These are phyloP conservation scores for Torymus texanus DNA, from an alignment of 2,888 invertebrate genomes.

Conservation along the genomic window DNA sequence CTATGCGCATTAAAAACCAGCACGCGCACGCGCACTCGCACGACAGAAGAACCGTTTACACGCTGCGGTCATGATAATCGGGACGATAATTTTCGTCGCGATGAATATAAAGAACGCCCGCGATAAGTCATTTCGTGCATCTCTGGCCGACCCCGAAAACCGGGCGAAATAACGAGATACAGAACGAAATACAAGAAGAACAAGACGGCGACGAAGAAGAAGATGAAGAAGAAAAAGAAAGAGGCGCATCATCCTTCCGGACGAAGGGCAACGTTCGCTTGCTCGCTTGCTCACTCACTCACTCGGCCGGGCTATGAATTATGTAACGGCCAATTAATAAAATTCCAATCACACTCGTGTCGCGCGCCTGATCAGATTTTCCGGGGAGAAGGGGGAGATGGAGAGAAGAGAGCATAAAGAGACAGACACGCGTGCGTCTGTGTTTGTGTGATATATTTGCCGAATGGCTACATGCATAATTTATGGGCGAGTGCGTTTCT, in stretches of 20 bases:
- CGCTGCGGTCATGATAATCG: no score
- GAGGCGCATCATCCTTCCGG: background rate
- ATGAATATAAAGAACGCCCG: no score
- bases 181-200: background rate
- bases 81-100: no score
- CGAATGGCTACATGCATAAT: slow-evolving; percentile 35
- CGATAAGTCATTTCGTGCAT: no score
- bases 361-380: slow-evolving; percentile 53
- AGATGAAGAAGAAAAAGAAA: background rate
- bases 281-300: no score
- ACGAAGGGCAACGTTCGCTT: no score
- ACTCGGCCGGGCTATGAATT: slow-evolving; percentile 62
- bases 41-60: no score
- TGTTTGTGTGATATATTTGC: slow-evolving; percentile 25
- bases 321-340: slow-evolving; percentile 70
- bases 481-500: slow-evolving; percentile 17
- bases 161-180: background rate
- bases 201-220: background rate
- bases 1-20: no score
- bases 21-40: no score
- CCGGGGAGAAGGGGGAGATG: background rate
- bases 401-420: no score
- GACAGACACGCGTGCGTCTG: background rate
- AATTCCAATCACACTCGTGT: slow-evolving; percentile 68
- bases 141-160: no score